phyloP scores from a whole-genome alignment of 1,140 invertebrate species.

The Lepeophtheirus salmonis region DNA sequence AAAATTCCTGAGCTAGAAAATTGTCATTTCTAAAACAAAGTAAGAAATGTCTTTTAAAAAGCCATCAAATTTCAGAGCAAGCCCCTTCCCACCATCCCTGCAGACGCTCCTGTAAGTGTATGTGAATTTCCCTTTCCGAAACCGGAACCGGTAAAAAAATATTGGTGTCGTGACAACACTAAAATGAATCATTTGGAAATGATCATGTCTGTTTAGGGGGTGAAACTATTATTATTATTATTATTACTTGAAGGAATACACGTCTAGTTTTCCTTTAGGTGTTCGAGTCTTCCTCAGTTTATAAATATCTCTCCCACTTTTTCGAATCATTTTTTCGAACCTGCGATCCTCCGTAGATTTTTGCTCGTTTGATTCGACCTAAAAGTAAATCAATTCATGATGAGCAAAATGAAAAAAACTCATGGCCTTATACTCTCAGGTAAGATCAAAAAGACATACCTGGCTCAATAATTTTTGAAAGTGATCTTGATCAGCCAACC shows the following conservation, averaged over 20 bases:
- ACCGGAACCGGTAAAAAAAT: too few relatives aligned
- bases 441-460: conserved; percentile 25
- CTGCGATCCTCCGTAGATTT: conserved; percentile 46
- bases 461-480: conserved; percentile 54
- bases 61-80: too few relatives aligned
- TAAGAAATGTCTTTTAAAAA: too few relatives aligned
- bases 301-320: conserved; percentile 72
- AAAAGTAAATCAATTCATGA: neutral
- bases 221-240: too few relatives aligned
- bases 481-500: conserved; percentile 65
- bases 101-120: too few relatives aligned
- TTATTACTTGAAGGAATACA: conserved; percentile 83
- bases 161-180: too few relatives aligned
- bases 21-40: too few relatives aligned
- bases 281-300: conserved; percentile 64
- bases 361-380: neutral
- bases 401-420: neutral
- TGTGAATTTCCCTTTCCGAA: too few relatives aligned
- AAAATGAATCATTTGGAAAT: too few relatives aligned
- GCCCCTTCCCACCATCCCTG: too few relatives aligned
- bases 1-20: too few relatives aligned
- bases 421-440: neutral
- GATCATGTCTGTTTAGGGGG: too few relatives aligned
- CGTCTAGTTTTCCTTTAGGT: conserved; percentile 57
- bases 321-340: conserved; percentile 57